A percentile compares a stretch with the other conserved stretches of the same genome.
phyloP scores from a whole-genome alignment of 2,113 vertebrate species.

The Labrus mixtus region DNA sequence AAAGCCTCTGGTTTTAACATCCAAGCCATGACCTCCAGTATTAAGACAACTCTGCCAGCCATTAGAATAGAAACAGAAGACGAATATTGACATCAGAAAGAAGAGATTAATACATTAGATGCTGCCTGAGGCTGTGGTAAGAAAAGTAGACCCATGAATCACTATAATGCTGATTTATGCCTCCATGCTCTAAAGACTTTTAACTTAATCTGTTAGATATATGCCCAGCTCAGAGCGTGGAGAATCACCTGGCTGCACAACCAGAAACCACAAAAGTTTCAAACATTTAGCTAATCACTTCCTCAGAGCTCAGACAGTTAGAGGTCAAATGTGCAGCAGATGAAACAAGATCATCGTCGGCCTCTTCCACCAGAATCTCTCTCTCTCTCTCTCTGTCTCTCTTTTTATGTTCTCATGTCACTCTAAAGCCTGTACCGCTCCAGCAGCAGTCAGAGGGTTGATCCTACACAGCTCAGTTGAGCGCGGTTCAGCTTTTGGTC shows the following conservation, averaged over 20 bases:
- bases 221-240: conserved; percentile 8
- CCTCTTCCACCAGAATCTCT: conserved; percentile 4
- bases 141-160: conserved; percentile 7
- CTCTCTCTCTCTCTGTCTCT: neutral
- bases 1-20: conserved; percentile 30
- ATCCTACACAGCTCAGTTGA: conserved; percentile 43
- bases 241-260: conserved; percentile 48
- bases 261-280: conserved; percentile 27
- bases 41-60: neutral
- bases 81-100: conserved; percentile 13
- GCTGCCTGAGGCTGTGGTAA: conserved; percentile 14
- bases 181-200: conserved; percentile 11
- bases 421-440: conserved; percentile 15
- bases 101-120: neutral
- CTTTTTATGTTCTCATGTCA: conserved; percentile 5
- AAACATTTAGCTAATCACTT: conserved; percentile 49
- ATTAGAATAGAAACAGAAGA: conserved; percentile 10
- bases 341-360: conserved; percentile 20
- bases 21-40: conserved; percentile 1
- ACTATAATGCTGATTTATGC: neutral
- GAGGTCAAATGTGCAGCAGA: conserved; percentile 48
- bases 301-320: conserved; percentile 37
- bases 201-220: conserved; percentile 18
- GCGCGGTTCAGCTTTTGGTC: conserved; percentile 33
- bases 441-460: conserved; percentile 19